phyloP scores from a whole-genome alignment of 2,797 vertebrate species.

The Falco concolor region DNA sequence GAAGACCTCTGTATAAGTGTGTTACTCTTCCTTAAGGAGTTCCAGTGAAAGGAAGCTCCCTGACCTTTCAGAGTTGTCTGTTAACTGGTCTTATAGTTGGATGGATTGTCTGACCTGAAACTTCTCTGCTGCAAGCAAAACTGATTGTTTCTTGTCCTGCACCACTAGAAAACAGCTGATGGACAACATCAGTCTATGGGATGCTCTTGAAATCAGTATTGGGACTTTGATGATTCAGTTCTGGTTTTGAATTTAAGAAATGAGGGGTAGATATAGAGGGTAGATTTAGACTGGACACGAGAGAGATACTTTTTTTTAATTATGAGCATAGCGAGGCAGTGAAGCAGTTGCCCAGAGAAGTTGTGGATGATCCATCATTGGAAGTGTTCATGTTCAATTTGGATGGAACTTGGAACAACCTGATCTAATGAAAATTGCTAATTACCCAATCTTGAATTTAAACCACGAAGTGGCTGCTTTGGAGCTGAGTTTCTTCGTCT shows the following conservation, averaged over 20 bases:
- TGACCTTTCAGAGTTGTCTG: background rate
- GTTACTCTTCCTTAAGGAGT: background rate
- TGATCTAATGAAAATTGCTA: background rate
- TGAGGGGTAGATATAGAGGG: background rate
- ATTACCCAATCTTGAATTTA: slow-evolving; percentile 12
- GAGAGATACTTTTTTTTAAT: background rate
- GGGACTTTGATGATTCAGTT: background rate
- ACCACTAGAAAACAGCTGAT: background rate
- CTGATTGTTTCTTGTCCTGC: background rate
- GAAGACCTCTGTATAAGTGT: background rate
- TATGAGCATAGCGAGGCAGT: background rate
- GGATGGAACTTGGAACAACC: background rate
- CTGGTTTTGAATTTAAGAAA: background rate
- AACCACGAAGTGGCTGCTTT: background rate
- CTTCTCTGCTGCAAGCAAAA: background rate
- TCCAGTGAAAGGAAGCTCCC: background rate
- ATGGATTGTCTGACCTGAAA: background rate
- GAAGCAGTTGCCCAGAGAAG: background rate
- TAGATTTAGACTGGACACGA: background rate
- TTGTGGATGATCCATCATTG: background rate
- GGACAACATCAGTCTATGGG: background rate
- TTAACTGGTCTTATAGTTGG: background rate
- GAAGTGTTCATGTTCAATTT: background rate
- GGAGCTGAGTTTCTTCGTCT: background rate
- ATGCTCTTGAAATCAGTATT: background rate